Percentiles rank a stretch among this genome's conserved stretches.
phyloP scores from a whole-genome alignment of 2,888 invertebrate species.

The Drosophila acutilabella region DNA sequence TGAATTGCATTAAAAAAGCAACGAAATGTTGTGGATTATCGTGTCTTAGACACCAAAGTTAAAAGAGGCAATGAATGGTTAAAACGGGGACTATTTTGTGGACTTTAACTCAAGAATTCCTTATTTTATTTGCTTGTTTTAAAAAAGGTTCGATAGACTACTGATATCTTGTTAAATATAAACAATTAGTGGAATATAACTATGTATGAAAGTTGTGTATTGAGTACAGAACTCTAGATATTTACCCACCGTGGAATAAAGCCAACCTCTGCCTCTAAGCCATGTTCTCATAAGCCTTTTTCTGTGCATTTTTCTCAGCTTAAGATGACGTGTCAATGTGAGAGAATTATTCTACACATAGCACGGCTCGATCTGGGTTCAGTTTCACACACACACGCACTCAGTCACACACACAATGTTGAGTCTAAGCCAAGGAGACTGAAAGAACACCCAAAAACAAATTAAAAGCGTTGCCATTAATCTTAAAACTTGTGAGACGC shows the following conservation, averaged over 20 bases:
- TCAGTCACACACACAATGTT: neutral
- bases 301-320: neutral
- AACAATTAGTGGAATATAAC: no score
- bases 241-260: no score
- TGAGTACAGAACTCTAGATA: no score
- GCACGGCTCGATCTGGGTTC: neutral
- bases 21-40: slow-evolving; percentile 3
- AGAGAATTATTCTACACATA: slow-evolving; percentile 47
- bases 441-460: slow-evolving; percentile 80
- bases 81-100: neutral
- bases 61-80: neutral
- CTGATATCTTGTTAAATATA: no score
- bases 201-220: no score
- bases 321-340: slow-evolving; percentile 62
- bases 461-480: slow-evolving; percentile 80
- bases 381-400: neutral
- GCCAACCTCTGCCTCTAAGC: no score
- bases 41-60: slow-evolving; percentile 8
- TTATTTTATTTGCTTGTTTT: no score
- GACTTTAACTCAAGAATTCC: neutral
- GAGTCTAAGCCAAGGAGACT: slow-evolving; percentile 20
- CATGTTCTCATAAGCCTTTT: no score
- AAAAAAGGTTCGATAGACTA: no score
- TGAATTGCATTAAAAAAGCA: slow-evolving; percentile 16
- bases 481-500: slow-evolving; percentile 65